Base-by-base conservation (phyloP, 2,797 vertebrate genomes). In the Anguilla megastoma region DNA sequence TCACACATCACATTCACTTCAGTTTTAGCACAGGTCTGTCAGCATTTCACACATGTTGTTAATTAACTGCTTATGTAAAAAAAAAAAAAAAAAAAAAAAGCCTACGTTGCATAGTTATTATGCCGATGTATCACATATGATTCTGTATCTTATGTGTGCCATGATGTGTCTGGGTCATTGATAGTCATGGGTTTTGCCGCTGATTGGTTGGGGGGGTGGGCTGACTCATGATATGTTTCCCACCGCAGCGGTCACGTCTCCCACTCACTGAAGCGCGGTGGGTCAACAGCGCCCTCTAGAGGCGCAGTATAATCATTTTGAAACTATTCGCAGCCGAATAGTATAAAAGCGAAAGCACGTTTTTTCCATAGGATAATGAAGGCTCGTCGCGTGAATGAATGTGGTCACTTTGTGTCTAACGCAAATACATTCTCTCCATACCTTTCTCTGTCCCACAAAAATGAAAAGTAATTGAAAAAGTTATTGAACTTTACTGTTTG, bases 251-350 rank as follows among this genome's bases (percentile, higher is more conserved):
- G 83, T 33, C 24, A 56, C 24, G 2, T 27, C 50, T 54, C 83
- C 21, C 52, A 56, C 27, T 84, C 83, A 84, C 83, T 45, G 41
- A 84, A 6, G 50, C 48, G 27, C n/a, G 12, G 16, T 84, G 83
- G n/a, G 8, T 33, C 83, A 84, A 30, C 52, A 84, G 9, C 52
- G 83, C 83, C 83, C 83, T 84, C 48, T 54, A 24, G n/a, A 48
- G 79, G 21, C 8, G 10, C 18, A 24, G 6, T 24, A 24, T 18
- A 10, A 50, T 50, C 50, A 2, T 24, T 82, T 82, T 82, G 14
- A 21, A 14, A 74, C 21, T 7, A 8, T 66, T 74, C 30, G 1
- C 8, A 74, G 69, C 8, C 27, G 69, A 74, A 74, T 74, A 21
- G 69, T 33, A 41, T 41, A 41, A 36, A 8, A 74, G 33, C 27